Evolutionary conservation across 2,888 invertebrate species (phyloP).

Genomic region (Calliphora vomitoria): DNA sequence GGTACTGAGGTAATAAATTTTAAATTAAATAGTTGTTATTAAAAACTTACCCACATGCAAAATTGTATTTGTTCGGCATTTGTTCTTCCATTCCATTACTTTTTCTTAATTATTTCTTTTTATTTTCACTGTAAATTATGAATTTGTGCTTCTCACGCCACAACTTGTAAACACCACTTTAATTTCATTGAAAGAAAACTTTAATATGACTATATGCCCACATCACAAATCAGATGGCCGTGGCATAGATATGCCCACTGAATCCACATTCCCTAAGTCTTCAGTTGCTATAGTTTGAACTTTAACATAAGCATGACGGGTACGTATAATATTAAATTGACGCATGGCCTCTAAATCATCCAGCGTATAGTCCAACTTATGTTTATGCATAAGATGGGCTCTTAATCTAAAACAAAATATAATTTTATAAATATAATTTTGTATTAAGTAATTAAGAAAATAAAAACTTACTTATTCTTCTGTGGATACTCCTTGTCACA

Average conservation of each 20-base stretch:
- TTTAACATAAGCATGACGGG: slow-evolving; percentile 64
- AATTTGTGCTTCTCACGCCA: neutral
- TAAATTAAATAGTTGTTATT: neutral
- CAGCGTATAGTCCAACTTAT: slow-evolving; percentile 52
- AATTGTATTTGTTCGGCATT: neutral
- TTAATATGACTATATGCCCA: neutral
- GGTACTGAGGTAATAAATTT: neutral
- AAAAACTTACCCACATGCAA: neutral
- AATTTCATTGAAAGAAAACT: neutral
- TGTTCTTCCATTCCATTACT: neutral
- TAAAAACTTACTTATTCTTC: slow-evolving; percentile 67
- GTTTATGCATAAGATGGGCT: slow-evolving; percentile 62
- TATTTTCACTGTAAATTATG: neutral
- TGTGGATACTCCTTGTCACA: slow-evolving; percentile 73
- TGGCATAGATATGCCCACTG: neutral
- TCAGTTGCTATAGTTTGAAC: slow-evolving; percentile 6
- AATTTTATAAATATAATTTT: slow-evolving; percentile 1
- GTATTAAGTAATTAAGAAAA: neutral
- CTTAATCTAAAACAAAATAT: slow-evolving; percentile 49
- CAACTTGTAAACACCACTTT: neutral
- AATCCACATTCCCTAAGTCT: neutral
- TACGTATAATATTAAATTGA: slow-evolving; percentile 60
- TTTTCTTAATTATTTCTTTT: slow-evolving; percentile 46
- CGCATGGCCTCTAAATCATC: slow-evolving; percentile 71
- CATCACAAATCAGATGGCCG: neutral